These are phyloP conservation scores for Eupithecia dodoneata DNA, from an alignment of 2,888 invertebrate species.

Conservation along the genomic window DNA sequence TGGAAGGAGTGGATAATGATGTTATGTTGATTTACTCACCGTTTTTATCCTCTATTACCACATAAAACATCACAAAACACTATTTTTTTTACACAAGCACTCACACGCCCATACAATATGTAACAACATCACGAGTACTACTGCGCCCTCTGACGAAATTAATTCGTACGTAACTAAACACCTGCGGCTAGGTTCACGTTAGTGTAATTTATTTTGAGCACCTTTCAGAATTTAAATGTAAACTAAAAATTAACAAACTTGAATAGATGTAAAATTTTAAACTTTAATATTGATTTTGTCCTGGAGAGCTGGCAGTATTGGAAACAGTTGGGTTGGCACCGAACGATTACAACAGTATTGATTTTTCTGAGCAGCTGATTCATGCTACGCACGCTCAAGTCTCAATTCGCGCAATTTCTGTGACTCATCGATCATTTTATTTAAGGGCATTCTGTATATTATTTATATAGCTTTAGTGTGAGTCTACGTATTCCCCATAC, in stretches of 20 bases:
- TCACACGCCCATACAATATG: conserved; percentile 82
- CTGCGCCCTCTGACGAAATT: conserved; percentile 78
- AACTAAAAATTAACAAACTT: neutral
- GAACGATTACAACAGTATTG: conserved; percentile 62
- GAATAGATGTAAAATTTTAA: neutral
- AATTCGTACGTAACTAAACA: conserved; percentile 65
- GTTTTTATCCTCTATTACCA: conserved; percentile 71
- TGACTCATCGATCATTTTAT: conserved; percentile 70
- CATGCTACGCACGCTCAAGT: conserved; percentile 58
- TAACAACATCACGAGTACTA: conserved; percentile 81
- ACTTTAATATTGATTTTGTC: conserved; percentile 6
- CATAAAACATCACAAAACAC: conserved; percentile 81
- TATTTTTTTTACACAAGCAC: conserved; percentile 80
- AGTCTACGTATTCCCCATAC: neutral
- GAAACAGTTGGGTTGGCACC: conserved; percentile 42
- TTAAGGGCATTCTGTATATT: conserved; percentile 36
- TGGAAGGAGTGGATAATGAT: conserved; percentile 37
- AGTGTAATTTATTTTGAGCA: conserved; percentile 64
- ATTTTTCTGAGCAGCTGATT: conserved; percentile 79
- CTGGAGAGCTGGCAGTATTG: neutral
- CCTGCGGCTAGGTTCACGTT: conserved; percentile 43
- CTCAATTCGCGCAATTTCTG: conserved; percentile 65
- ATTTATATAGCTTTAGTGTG: neutral
- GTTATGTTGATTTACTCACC: conserved; percentile 69
- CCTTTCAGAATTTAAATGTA: neutral